Evolutionary conservation across 2,888 invertebrate genomes (phyloP).

Genomic region (Geotrupes spiniger): DNA sequence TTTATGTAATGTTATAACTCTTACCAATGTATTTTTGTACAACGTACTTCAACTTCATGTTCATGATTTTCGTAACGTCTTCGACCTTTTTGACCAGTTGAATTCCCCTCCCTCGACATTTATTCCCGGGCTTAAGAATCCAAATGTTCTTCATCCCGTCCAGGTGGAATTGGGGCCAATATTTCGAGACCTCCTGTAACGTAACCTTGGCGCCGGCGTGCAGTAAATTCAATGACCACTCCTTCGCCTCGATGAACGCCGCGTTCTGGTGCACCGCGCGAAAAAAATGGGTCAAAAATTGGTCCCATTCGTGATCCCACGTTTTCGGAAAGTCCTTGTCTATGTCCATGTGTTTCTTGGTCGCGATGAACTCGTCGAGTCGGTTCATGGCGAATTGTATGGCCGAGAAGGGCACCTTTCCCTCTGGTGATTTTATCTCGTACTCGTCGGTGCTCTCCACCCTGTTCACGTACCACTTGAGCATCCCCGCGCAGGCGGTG

Average conservation of each 20-base stretch:
- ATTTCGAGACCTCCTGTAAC: slow-evolving; percentile 63
- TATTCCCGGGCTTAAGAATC: slow-evolving; percentile 92
- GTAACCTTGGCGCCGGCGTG: slow-evolving; percentile 57
- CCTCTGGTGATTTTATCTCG: slow-evolving; percentile 55
- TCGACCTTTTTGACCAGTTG: slow-evolving; percentile 81
- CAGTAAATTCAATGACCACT: slow-evolving; percentile 28
- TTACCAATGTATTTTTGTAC: slow-evolving; percentile 95
- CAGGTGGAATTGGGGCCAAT: slow-evolving; percentile 79
- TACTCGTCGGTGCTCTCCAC: slow-evolving; percentile 54
- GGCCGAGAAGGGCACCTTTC: slow-evolving; percentile 70
- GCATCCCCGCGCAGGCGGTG: slow-evolving; percentile 80
- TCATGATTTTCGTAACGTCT: slow-evolving; percentile 73
- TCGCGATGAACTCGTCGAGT: slow-evolving; percentile 72
- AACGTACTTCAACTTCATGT: slow-evolving; percentile 76
- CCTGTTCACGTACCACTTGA: slow-evolving; percentile 71
- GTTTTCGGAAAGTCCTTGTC: slow-evolving; percentile 61
- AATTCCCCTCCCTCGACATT: slow-evolving; percentile 89
- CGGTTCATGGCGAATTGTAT: slow-evolving; percentile 81
- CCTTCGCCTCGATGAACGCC: slow-evolving; percentile 33
- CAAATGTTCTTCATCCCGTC: slow-evolving; percentile 89
- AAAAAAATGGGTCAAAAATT: slow-evolving; percentile 71
- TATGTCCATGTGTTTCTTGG: slow-evolving; percentile 72
- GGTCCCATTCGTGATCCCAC: slow-evolving; percentile 89
- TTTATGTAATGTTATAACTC: too few relatives aligned
- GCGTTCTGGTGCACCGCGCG: slow-evolving; percentile 64